phyloP scores from a whole-genome alignment of 2,113 vertebrate species.

The Cebidichthys violaceus region DNA sequence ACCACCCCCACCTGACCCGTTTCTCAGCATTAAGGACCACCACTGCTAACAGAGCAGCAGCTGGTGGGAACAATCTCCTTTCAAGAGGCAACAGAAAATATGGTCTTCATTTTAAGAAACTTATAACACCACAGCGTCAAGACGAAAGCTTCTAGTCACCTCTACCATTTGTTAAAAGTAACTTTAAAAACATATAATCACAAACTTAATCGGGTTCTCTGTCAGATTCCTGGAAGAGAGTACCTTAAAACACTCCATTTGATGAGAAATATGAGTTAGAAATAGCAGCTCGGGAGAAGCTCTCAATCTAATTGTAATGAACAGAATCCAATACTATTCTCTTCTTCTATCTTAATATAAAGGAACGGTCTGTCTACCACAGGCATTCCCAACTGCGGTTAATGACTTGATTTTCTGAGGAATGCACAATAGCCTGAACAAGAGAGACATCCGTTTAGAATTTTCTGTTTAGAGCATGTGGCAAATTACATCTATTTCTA shows the following conservation, averaged over 20 bases:
- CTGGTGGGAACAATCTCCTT: not conserved
- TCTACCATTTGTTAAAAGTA: not conserved
- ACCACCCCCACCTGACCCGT: conserved; percentile 44
- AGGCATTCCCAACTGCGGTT: not conserved
- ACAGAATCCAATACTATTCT: not conserved
- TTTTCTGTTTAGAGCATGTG: not conserved
- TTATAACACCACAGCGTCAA: not conserved
- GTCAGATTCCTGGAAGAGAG: not conserved
- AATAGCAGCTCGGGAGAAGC: not conserved
- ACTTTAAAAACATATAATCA: not conserved
- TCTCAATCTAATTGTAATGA: not conserved
- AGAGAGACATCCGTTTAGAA: not conserved
- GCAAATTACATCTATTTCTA: not conserved
- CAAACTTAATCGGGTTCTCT: not conserved
- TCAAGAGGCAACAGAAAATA: not conserved
- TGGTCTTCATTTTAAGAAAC: conserved; percentile 13
- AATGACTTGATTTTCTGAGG: not conserved
- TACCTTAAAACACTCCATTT: not conserved
- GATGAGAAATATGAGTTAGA: not conserved
- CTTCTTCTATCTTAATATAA: not conserved
- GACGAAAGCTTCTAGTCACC: not conserved
- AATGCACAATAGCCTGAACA: not conserved
- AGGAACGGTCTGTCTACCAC: not conserved
- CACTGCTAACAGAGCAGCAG: not conserved
- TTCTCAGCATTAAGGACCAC: conserved; percentile 16